Evolutionary conservation across 2,113 vertebrate genomes (phyloP).

Genomic region (Oncorhynchus tshawytscha): DNA sequence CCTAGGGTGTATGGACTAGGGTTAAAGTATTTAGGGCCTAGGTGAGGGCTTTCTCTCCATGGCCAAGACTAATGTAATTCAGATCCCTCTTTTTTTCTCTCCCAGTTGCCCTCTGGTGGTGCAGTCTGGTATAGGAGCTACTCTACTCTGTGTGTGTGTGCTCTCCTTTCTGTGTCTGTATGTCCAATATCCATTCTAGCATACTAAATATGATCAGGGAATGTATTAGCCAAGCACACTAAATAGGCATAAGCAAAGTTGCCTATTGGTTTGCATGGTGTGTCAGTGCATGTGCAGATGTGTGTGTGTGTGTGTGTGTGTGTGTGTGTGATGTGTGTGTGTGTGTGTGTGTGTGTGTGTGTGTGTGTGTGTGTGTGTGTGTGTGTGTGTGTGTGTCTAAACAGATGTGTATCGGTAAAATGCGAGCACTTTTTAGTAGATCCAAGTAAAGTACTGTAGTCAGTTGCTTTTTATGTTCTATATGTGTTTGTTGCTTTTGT

Average conservation of each 20-base stretch:
- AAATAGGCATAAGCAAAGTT: no score
- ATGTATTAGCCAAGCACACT: no score
- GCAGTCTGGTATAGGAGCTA: neutral
- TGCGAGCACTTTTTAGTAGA: neutral
- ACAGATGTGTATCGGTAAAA: neutral
- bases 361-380: no score
- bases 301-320: no score
- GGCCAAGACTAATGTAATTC: slow-evolving; percentile 16
- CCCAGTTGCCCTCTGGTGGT: slow-evolving; percentile 59
- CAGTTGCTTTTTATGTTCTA: slow-evolving; percentile 1
- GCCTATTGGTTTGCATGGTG: neutral
- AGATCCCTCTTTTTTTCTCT: slow-evolving; percentile 37
- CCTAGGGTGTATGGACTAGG: no score
- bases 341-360: no score
- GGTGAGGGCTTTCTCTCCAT: neutral
- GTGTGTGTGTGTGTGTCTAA: slow-evolving; percentile 7
- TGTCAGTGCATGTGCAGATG: neutral
- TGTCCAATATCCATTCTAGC: neutral
- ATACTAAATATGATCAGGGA: no score
- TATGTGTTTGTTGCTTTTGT: slow-evolving; percentile 30
- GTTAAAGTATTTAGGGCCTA: no score
- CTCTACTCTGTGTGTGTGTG: slow-evolving; percentile 3
- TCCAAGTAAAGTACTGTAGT: neutral
- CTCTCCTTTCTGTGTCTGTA: neutral
- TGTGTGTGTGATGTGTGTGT: no score